These are phyloP conservation scores for Electrophaes corylata DNA, from an alignment of 2,888 invertebrate species.

Conservation along the genomic window DNA sequence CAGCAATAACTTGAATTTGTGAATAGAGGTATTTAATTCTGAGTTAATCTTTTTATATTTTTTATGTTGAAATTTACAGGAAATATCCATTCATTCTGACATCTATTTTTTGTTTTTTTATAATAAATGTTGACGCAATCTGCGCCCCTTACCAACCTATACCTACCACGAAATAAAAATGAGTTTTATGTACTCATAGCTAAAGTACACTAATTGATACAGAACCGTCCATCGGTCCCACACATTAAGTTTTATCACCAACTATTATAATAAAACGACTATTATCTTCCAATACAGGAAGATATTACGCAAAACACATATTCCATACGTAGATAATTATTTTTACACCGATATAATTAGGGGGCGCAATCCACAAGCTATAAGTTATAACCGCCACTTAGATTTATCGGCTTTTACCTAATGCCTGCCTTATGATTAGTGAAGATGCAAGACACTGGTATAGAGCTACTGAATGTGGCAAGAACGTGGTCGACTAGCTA, in stretches of 20 bases:
- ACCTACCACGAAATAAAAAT: too few species aligned
- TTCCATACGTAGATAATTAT: slow-evolving; percentile 41
- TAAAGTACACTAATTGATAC: background rate
- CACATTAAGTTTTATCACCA: slow-evolving; percentile 7
- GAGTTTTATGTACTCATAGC: too few species aligned
- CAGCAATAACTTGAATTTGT: too few species aligned
- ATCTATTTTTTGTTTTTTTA: too few species aligned
- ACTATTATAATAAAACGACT: slow-evolving; percentile 11
- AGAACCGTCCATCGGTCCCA: background rate
- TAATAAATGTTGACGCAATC: too few species aligned
- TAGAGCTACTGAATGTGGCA: slow-evolving; percentile 24
- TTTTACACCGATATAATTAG: slow-evolving; percentile 47
- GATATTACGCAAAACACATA: slow-evolving; percentile 30
- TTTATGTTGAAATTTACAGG: too few species aligned
- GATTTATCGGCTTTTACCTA: slow-evolving; percentile 65
- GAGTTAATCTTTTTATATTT: too few species aligned
- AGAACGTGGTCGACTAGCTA: background rate
- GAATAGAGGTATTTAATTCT: too few species aligned
- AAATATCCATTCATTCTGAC: too few species aligned
- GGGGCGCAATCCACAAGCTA: slow-evolving; percentile 48
- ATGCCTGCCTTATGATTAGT: slow-evolving; percentile 62
- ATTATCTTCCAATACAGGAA: slow-evolving; percentile 18
- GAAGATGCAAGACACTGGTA: slow-evolving; percentile 33
- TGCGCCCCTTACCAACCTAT: too few species aligned
- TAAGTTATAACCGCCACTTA: slow-evolving; percentile 45